A percentile compares a stretch with the other conserved stretches of the same genome.
Evolutionary conservation across 2,797 vertebrate genomes (phyloP).

Genomic region (Falco concolor): DNA sequence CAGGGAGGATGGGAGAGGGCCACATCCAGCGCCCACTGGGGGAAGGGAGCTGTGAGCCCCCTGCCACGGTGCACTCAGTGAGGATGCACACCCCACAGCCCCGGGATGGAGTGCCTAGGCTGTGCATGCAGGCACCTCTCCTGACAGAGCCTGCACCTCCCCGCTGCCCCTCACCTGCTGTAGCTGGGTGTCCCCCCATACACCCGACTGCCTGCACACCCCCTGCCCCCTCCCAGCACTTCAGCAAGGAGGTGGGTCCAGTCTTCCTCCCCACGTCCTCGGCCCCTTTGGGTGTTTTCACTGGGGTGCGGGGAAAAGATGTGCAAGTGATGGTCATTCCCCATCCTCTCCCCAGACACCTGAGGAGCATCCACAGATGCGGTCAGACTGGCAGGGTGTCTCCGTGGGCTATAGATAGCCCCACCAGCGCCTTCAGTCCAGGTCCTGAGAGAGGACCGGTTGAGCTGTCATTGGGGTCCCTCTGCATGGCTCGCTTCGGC

Average conservation of each 20-base stretch:
- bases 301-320: background rate
- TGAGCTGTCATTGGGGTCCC: background rate
- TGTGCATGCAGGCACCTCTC: rapidly evolving
- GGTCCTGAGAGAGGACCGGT: background rate
- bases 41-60: background rate
- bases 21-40: background rate
- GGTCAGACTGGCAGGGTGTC: background rate
- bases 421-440: rapidly evolving
- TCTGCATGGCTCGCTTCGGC: rapidly evolving
- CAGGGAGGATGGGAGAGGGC: background rate
- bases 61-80: rapidly evolving
- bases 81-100: background rate
- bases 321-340: rapidly evolving
- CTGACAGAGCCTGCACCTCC: rapidly evolving
- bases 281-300: background rate
- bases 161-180: rapidly evolving
- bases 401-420: background rate
- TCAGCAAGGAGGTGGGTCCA: background rate
- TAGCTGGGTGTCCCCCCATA: background rate
- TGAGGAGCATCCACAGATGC: background rate
- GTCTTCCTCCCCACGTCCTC: background rate
- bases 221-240: rapidly evolving
- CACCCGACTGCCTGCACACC: background rate
- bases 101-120: rapidly evolving
- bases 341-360: rapidly evolving